Evolutionary conservation across 2,113 vertebrate species (phyloP).

Genomic region (Cyrtonyx montezumae): DNA sequence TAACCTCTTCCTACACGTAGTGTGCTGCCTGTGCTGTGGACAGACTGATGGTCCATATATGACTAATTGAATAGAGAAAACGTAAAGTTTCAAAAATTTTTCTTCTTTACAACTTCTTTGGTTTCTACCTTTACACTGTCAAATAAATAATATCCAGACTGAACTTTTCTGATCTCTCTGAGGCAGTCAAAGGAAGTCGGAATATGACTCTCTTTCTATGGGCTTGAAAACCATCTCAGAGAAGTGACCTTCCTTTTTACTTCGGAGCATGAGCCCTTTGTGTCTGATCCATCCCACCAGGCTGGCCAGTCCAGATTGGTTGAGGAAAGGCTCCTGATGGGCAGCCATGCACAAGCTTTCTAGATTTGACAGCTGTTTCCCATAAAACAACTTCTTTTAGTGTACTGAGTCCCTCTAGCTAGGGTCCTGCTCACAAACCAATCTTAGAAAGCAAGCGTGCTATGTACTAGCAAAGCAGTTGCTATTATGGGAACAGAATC

Average conservation of each 20-base stretch:
- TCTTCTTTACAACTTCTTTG: background rate
- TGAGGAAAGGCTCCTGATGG: background rate
- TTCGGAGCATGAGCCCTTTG: background rate
- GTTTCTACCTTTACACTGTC: background rate
- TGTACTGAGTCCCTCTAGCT: background rate
- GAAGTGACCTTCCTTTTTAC: background rate
- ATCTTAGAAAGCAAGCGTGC: background rate
- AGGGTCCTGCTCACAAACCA: background rate
- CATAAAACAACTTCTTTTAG: background rate
- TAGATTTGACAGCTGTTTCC: background rate
- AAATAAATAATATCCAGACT: background rate
- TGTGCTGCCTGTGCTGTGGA: constrained; percentile 4
- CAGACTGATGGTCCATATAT: background rate
- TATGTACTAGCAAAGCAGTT: background rate
- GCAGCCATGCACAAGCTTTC: background rate
- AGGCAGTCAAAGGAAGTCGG: background rate
- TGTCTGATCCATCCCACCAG: background rate
- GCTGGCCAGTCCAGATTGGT: background rate
- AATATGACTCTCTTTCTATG: background rate
- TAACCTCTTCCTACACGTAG: background rate
- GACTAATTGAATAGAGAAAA: background rate
- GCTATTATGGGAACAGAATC: background rate
- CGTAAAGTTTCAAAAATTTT: background rate
- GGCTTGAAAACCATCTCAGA: background rate
- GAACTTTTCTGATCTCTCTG: background rate